Percentiles rank a stretch among this genome's conserved stretches.
phyloP scores from a whole-genome alignment of 2,888 invertebrate genomes.

The Tetranychus piercei region DNA sequence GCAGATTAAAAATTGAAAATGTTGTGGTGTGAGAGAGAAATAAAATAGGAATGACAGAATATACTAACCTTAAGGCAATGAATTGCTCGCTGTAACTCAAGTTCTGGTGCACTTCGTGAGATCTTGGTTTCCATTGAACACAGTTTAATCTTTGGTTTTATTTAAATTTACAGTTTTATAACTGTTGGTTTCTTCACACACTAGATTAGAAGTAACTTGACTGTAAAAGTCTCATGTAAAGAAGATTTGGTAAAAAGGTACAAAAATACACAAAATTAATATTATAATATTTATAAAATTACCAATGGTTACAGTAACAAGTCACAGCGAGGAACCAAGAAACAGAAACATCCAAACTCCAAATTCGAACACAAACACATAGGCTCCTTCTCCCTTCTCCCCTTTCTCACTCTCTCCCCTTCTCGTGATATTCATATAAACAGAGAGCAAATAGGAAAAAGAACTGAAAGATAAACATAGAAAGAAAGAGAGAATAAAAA shows the following conservation, averaged over 20 bases:
- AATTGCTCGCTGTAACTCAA: conserved; percentile 4
- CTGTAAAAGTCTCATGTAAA: background rate
- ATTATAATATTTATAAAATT: background rate
- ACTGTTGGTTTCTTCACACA: background rate
- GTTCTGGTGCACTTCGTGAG: background rate
- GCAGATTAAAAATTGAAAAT: too few species aligned
- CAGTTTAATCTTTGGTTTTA: background rate
- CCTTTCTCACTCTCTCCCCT: background rate
- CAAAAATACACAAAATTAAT: background rate
- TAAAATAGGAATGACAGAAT: background rate
- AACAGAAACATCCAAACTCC: background rate
- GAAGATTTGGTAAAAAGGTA: background rate
- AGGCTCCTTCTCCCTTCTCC: background rate
- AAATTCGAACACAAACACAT: background rate
- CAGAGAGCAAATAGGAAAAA: background rate
- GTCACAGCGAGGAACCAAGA: background rate
- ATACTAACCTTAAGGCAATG: conserved; percentile 8
- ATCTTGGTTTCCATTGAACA: conserved; percentile 3
- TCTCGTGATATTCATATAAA: background rate
- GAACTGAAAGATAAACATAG: background rate
- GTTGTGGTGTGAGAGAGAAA: background rate
- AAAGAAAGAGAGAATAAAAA: background rate
- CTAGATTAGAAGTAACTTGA: background rate
- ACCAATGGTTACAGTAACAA: background rate
- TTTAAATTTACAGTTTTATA: background rate